Base-by-base conservation (phyloP, 2,797 vertebrate genomes). In the Cossypha niveicapilla region DNA sequence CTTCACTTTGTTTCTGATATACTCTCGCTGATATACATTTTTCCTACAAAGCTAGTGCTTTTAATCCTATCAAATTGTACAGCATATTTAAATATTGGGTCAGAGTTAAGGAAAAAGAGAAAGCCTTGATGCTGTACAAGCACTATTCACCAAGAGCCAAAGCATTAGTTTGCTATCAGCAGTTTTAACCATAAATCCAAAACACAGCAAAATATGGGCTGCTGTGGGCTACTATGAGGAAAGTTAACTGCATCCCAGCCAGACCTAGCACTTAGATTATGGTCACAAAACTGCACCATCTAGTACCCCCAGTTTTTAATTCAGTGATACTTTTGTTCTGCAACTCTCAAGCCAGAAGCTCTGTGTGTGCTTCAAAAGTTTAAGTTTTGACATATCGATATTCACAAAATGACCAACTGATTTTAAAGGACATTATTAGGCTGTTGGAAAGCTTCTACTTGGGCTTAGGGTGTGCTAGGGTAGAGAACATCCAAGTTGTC, bases 51-150 rank as follows among this genome's bases (percentile, higher is more conserved):
- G 13, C 35, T 73, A 48, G 45, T 61, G n/a, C 10, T 90, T 90
- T 90, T 63, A 77, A 45, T 67, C 19, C 44, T 60, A 4, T 18
- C 30, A 61, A 16, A 32, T 42, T 76, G 41, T 15, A 41, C 53
- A 63, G 8, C 4, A 5, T 61, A 10, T 57, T 77, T 79, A 79
- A 80, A 39, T 77, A 35, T 9, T 41, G 41, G 17, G 27, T 44
- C 54, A 81, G 41, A 53, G 7, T 34, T 14, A 7, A 7, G 19
- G 30, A 44, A 63, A 60, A 84, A 61, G 50, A 73, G 25, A 37
- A 61, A 56, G 23, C 13, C 25, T 83, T 0, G 0, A 3, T 0
- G 0, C 32, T 79, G 19, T 53, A 41, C 47, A 62, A 62, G 21
- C 13, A 13, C n/a, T 54, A 10, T 74, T 86, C 57, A 62, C 9